Evolutionary conservation across 2,797 vertebrate species (phyloP).

Genomic region (Podarcis lilfordi): DNA sequence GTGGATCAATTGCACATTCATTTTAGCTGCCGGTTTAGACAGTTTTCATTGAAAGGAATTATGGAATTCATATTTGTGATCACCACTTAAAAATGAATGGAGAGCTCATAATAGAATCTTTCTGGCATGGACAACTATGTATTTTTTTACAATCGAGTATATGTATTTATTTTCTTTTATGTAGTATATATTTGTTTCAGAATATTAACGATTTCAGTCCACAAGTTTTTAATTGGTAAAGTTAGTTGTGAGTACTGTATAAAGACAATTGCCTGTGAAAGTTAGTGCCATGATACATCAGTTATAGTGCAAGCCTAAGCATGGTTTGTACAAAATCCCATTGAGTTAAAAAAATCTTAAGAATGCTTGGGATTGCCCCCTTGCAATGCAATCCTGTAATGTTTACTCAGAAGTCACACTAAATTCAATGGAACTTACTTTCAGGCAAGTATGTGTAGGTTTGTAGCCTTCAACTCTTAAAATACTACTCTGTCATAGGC

Average conservation of each 20-base stretch:
- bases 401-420: background rate
- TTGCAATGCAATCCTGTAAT: background rate
- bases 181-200: background rate
- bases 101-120: slow-evolving; percentile 15
- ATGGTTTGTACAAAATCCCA: background rate
- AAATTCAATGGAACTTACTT: background rate
- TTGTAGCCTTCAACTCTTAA: background rate
- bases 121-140: background rate
- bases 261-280: background rate
- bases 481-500: background rate
- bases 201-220: background rate
- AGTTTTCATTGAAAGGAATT: slow-evolving; percentile 32
- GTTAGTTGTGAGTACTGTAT: no score
- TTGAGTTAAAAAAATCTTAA: background rate
- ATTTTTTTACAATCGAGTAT: background rate
- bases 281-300: background rate
- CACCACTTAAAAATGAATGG: slow-evolving; percentile 28
- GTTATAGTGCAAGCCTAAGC: background rate
- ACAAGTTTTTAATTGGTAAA: background rate
- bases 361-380: background rate
- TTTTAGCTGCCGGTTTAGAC: slow-evolving; percentile 57
- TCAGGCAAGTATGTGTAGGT: background rate
- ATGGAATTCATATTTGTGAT: slow-evolving; percentile 22
- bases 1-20: slow-evolving; percentile 63
- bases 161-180: no score